Conservation (phyloP, 2,113 vertebrate species). For the Mesembrinibis cayennensis region DNA sequence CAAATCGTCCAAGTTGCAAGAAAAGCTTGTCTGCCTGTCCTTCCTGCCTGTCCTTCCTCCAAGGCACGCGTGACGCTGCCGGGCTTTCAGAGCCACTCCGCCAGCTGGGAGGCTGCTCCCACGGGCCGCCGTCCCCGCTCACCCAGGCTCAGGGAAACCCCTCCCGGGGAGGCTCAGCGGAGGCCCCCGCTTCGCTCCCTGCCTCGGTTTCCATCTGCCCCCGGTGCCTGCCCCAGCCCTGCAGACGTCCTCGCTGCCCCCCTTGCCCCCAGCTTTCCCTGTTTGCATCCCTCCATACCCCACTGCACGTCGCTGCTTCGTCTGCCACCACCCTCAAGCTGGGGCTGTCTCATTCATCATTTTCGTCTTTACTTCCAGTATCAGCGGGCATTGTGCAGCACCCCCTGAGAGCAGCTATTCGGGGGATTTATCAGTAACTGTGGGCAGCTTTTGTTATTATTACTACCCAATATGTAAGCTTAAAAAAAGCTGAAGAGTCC, state of each 20-base stretch:
- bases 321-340: neutral
- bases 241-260: no score
- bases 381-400: accelerated
- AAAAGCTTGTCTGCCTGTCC: neutral
- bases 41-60: neutral
- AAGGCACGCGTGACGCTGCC: accelerated
- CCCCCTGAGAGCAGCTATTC: neutral
- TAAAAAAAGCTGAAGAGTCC: no score
- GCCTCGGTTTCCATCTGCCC: neutral
- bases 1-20: no score
- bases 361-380: neutral
- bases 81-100: neutral
- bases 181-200: neutral
- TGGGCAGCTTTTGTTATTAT: neutral
- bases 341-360: no score
- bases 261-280: neutral
- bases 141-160: neutral
- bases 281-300: neutral
- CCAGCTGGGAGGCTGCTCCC: neutral
- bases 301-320: accelerated
- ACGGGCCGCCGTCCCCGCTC: neutral
- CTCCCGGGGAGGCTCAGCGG: neutral
- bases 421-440: neutral
- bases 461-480: neutral
- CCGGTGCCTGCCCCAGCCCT: neutral